Evolutionary conservation across 2,797 vertebrate species (phyloP), one percentile per base, ranked within the genome.

Genomic region (Gymnothorax javanicus): DNA sequence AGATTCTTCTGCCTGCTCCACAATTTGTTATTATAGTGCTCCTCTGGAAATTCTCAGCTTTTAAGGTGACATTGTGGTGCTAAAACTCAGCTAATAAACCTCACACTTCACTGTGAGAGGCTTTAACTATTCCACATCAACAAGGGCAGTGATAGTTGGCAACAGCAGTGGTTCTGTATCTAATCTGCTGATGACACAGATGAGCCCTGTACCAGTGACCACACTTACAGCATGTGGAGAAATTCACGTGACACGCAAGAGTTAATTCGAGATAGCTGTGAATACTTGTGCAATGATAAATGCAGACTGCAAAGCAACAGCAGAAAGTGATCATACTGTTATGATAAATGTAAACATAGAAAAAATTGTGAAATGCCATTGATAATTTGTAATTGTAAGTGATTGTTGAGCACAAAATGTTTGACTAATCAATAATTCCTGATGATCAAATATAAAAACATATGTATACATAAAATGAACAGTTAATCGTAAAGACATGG

Each of bases 51-150:
- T 54, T 50, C 52, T 54, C 7, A 52, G 52, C 52, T n/a, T 81
- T 81, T 81, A 81, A 81, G 77, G 77, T 81, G 52, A 81, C 77
- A 81, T 50, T 23, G n/a, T 81, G 50, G 77, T 81, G 77, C 20
- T 81, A 81, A 81, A 81, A 56, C 23, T 56, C 20, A 54, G 20
- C 20, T 81, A 81, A 81, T 81, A 81, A 54, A 81, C 77, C 77
- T 81, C 15, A 23, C 77, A 81, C 77, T 81, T 56, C 52, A 54
- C 77, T n/a, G 77, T 9, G 77, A 81, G 77, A 77, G 73, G 73
- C 73, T 77, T 13, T 54, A 81, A 81, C 77, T 52, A 11, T 81
- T 54, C 50, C 7, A 54, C 50, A 81, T 81, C 52, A 56, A 81
- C 77, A 81, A 52, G 50, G 50, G 56, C 56, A 81, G 20, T 25